Conservation (phyloP, 2,113 vertebrate species). For the Empidonax alnorum region DNA sequence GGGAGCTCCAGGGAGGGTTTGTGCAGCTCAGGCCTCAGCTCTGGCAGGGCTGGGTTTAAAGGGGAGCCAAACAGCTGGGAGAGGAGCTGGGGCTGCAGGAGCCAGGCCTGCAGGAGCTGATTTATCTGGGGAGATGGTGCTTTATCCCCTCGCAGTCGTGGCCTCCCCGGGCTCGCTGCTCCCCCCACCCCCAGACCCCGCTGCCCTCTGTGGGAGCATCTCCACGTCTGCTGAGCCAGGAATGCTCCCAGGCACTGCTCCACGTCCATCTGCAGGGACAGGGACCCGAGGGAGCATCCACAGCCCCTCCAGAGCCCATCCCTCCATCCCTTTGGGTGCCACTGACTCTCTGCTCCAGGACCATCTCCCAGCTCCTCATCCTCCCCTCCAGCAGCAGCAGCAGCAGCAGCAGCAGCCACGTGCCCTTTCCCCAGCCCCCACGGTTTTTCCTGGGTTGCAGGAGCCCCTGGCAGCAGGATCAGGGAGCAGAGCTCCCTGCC, state of each 20-base stretch:
- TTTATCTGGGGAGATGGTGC: neutral
- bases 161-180: neutral
- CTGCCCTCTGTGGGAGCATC: neutral
- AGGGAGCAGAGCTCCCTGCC: neutral
- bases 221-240: neutral
- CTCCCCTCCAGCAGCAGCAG: neutral
- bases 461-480: neutral
- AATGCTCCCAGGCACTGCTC: neutral
- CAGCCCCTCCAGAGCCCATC: neutral
- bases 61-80: neutral
- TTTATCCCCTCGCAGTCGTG: neutral
- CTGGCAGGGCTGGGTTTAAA: neutral
- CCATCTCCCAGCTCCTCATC: rapidly evolving
- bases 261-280: rapidly evolving
- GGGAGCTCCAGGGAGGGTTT: neutral
- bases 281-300: neutral
- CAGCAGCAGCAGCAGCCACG: neutral
- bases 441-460: neutral
- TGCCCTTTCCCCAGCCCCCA: neutral
- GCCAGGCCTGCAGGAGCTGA: neutral
- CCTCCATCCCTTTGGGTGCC: neutral
- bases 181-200: neutral
- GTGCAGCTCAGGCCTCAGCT: neutral
- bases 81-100: neutral
- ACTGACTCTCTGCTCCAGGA: rapidly evolving